Base-by-base conservation (phyloP, 2,113 vertebrate genomes). In the Grus americana region DNA sequence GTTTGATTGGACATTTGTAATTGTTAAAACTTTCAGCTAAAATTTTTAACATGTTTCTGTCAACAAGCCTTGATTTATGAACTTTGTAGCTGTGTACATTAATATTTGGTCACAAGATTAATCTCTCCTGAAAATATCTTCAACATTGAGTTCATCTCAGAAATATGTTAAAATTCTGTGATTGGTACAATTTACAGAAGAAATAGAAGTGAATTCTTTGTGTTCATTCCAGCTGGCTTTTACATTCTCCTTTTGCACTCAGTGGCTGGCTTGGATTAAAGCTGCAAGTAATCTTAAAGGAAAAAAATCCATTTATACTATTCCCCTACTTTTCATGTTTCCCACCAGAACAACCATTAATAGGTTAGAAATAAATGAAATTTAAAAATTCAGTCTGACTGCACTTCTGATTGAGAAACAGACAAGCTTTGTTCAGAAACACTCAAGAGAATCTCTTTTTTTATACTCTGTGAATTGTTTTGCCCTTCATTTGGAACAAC, bases 361-460 rank as follows among this genome's bases (percentile, higher is more conserved):
- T 24, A 90, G 36, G 86, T 52, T 76, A 82, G 49, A 93, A 94
- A 84, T 18, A 80, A 65, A 81, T 38, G 5, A 73, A 66, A 86
- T 73, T 47, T 82, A 29, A 88, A 90, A 96, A 97, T 86, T 86
- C 58, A 86, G 57, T 70, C 62, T 80, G 50, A 71, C 38, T 58
- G 49, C n/a, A 75, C 24, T 86, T 88, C 15, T 71, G 72, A 92
- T 24, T 2, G 8, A 88, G 74, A 82, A 93, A 66, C 62, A 85
- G 52, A 63, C 29, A 72, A 82, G 23, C 38, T 93, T 86, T 86
- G 11, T 68, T 86, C 55, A 89, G 63, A 86, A 85, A 93, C 54
- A 85, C 50, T 81, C 47, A 63, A 19, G 38, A 95, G 57, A 78
- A 90, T 66, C 23, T 87, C 54, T 73, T 76, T 47, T 79, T 79